Percentiles rank a stretch among this genome's conserved stretches.
phyloP scores from a whole-genome alignment of 92 coral and sea anemone genomes.

The Heteractis magnifica region DNA sequence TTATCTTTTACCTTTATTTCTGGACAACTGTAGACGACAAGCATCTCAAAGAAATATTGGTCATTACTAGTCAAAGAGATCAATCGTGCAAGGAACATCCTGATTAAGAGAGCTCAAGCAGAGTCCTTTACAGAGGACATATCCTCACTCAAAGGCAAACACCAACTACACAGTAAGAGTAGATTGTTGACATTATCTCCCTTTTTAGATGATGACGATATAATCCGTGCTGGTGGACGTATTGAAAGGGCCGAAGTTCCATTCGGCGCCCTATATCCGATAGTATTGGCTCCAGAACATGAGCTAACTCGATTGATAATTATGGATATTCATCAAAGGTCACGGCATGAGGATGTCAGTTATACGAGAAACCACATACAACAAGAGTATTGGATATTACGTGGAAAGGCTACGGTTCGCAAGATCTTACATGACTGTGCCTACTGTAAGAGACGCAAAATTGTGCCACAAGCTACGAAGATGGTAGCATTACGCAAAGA shows the following conservation, averaged over 20 bases:
- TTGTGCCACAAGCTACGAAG: conserved; percentile 35
- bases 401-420: conserved; percentile 23
- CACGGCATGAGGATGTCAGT: conserved; percentile 18
- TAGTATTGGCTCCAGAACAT: conserved; percentile 34
- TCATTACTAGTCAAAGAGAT: too few relatives aligned
- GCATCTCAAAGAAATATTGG: too few relatives aligned
- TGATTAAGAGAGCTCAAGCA: too few relatives aligned
- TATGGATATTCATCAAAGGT: conserved; percentile 25
- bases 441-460: conserved; percentile 16
- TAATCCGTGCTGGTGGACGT: conserved; percentile 44
- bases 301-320: conserved; percentile 28
- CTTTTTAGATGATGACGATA: conserved; percentile 26
- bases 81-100: too few relatives aligned
- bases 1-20: too few relatives aligned
- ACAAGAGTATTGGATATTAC: conserved; percentile 15
- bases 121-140: too few relatives aligned
- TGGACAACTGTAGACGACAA: too few relatives aligned
- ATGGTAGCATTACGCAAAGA: conserved; percentile 31
- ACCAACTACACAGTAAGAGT: too few relatives aligned
- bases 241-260: conserved; percentile 35
- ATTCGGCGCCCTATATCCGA: conserved; percentile 36
- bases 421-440: conserved; percentile 25
- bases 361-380: conserved; percentile 28
- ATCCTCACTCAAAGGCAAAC: too few relatives aligned
- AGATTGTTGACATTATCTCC: conserved; percentile 36